Evolutionary conservation across 2,888 invertebrate genomes (phyloP), one percentile per base, ranked within the genome.

Genomic region (Sinohyriopsis cumingii): DNA sequence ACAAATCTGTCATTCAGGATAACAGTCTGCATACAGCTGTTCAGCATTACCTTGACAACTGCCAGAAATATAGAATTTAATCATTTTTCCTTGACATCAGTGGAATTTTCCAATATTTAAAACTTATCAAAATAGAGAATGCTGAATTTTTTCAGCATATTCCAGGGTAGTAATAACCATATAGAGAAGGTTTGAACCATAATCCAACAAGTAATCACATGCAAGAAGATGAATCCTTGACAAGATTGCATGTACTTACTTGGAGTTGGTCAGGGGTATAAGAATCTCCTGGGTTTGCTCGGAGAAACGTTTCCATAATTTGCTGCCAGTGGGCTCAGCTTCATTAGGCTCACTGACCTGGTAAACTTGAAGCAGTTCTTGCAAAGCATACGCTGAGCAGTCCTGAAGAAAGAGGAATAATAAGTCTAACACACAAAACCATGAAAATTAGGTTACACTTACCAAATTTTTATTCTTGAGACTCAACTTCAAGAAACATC

Each of bases 381-480:
- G 91, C 55, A 91, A 85, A 33, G 91, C 90, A 78, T 88, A 90
- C 3, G 91, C 90, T 56, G 90, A 89, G 73, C 90, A 90, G 81
- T 91, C 91, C 87, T 91, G 77, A 2, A 65, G 65, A 63, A 25
- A 56, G 28, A 56, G 63, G 4, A 68, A 24, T 24, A 60, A 68
- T 12, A 45, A 45, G 45, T 4, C 1, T 15, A 45, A 15, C 3
- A 45, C 0, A 45, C 9, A 45, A 15, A 15, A 15, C 12, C 15
- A 45, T 45, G 45, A 45, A 45, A 45, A 45, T 12, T 45, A 45
- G 45, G 45, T 45, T 15, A 45, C 15, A 45, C 24, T 59, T 15
- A 59, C 59, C n/a, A 3, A 59, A 59, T 22, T 59, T 15, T 24
- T 59, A 59, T 24, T 15, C 59, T 24, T 59, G 24, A 59, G 24